Conservation (phyloP, 2,113 vertebrate genomes). For the Ardeotis arabs region DNA sequence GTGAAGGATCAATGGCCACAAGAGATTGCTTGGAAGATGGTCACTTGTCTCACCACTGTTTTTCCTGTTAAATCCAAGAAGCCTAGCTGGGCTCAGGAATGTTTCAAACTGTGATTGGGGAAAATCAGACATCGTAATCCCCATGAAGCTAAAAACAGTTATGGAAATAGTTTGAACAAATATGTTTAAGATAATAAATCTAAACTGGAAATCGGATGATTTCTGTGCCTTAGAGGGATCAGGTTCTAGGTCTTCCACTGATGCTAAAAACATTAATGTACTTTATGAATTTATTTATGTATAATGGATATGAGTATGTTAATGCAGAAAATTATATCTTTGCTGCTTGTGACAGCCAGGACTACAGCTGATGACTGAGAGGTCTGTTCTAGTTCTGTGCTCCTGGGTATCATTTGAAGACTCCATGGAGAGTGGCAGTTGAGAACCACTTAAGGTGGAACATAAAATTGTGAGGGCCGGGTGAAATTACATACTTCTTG, state of each 20-base stretch:
- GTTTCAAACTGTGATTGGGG: neutral
- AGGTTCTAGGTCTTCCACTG: neutral
- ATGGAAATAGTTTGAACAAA: neutral
- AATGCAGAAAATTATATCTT: neutral
- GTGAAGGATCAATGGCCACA: neutral
- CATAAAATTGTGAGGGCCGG: neutral
- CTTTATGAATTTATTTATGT: neutral
- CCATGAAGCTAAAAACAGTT: neutral
- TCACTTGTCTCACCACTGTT: neutral
- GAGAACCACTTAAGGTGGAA: neutral
- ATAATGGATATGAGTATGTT: neutral
- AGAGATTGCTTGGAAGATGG: neutral
- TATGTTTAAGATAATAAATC: neutral
- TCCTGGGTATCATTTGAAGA: neutral
- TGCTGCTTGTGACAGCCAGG: neutral
- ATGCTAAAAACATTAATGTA: neutral
- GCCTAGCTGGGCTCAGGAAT: neutral
- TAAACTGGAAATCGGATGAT: neutral
- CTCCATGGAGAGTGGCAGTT: neutral
- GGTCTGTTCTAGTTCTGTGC: neutral
- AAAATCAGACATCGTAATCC: neutral
- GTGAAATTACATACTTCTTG: neutral
- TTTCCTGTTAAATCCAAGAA: neutral
- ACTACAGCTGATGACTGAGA: neutral
- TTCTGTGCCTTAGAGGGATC: neutral